phyloP scores from a whole-genome alignment of 2,113 vertebrate species.

The Apteryx owenii region DNA sequence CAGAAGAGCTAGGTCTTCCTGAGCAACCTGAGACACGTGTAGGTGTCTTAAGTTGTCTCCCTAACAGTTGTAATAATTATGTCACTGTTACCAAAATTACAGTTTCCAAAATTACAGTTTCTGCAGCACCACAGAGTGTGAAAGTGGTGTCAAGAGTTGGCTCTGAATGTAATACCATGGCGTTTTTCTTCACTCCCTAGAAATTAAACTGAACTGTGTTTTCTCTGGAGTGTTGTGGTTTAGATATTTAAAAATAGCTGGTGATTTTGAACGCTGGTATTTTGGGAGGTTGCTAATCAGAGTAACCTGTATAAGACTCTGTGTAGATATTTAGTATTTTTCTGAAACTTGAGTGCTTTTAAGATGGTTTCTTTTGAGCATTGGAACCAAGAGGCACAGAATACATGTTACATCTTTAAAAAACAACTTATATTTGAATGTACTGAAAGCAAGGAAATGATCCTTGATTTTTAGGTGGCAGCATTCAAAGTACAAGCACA shows the following conservation, averaged over 20 bases:
- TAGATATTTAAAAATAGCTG: neutral
- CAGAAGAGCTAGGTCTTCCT: neutral
- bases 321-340: neutral
- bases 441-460: neutral
- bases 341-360: neutral
- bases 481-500: neutral
- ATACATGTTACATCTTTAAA: neutral
- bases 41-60: neutral
- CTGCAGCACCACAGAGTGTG: neutral
- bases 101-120: constrained; percentile 4
- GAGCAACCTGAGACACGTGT: neutral
- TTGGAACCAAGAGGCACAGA: neutral
- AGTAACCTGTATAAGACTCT: neutral
- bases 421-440: neutral
- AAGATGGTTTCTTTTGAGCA: neutral
- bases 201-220: neutral
- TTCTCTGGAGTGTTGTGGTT: neutral
- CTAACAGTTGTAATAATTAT: neutral
- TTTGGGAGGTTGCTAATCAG: neutral
- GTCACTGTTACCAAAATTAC: constrained; percentile 26
- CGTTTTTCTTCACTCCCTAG: constrained; percentile 4
- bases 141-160: neutral
- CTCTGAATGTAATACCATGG: neutral
- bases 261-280: neutral
- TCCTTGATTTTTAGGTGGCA: neutral